Evolutionary conservation across 2,888 invertebrate species (phyloP), one percentile per base, ranked within the genome.

Genomic region (Eledona agricola): DNA sequence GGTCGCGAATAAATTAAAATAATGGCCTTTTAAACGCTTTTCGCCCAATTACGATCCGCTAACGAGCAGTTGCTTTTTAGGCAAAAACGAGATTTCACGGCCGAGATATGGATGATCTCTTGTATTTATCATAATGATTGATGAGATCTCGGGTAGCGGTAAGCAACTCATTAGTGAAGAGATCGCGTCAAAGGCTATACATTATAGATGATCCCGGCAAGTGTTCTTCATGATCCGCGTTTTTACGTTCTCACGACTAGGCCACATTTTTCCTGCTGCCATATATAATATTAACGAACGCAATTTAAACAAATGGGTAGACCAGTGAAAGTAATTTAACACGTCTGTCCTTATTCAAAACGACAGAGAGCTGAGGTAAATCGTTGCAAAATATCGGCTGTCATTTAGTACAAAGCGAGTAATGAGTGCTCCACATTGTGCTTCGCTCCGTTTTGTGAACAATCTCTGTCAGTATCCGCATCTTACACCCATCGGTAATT

Each of bases 351-450:
- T 47, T 47, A 47, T 47, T 47, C 37, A 37, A 28, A 47, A 47
- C 25, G 47, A 47, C 35, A 47, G 47, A 47, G 35, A 47, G 37
- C 35, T 28, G 20, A 35, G 26, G 35, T 31, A 43, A 35, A 9
- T 7, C 17, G 15, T 59, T 59, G 58, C 61, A 58, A 59, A 61
- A 61, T 57, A 51, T 59, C 61, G 50, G 42, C 57, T 57, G 55
- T 52, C 59, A 53, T 54, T 58, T 50, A 57, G 42, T 37, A 52
- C 47, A 52, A 42, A 23, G 35, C 58, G 51, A 32, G 35, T 51
- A 58, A 60, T 56, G 32, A 51, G 23, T 56, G 59, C 57, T 57
- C 61, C 40, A 62, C 51, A 58, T 60, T 57, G 28, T 47, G 37
- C 12, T 37, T 12, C 20, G 7, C 20, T 19, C n/a, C 13, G 34